Base-by-base conservation (phyloP, 2,888 invertebrate genomes). In the Thecocarcelia acutangulata region DNA sequence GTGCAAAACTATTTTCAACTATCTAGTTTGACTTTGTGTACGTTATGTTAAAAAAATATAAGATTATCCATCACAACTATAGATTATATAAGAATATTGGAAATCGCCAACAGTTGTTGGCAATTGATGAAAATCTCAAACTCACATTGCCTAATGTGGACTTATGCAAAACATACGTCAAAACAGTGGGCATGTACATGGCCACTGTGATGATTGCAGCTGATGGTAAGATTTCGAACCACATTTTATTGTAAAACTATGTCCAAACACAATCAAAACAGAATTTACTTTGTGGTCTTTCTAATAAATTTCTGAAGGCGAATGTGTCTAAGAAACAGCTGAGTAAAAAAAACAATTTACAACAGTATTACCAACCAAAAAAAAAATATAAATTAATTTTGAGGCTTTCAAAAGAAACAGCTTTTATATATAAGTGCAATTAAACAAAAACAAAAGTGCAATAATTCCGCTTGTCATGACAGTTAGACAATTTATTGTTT, bases 181-280 rank as follows among this genome's bases (percentile, higher is more conserved):
- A 92, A 89, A 92, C 93, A 84, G 93, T 93, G 13, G 95, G 95
- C 74, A 94, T 85, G 15, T 93, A 92, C 84, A 94, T 70, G 1
- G 91, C 93, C 46, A 91, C 93, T 54, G 92, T 91, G 68, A 94
- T 93, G 83, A 94, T 93, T 83, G 91, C 91, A 83, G 93, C 92
- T 86, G 93, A 92, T 13, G 94, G 94, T 85, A 94, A 86, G 88
- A 94, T 93, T 93, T 95, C 94, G 90, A 93, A 94, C 95, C 94
- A 95, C 94, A 95, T 95, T 88, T 83, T 84, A 0, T 28, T 3
- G 40, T 33, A 61, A 24, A 46, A 28, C 1, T 64, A 61, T 44
- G 9, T 59, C 19, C 52, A 24, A 63, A 50, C 58, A 2, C 11
- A 12, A 44, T n/a, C 2, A 69, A 73, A 64, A 13, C n/a, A 61